These are phyloP conservation scores for Hippasteria phrygiana DNA, from an alignment of 53 echinoderm and acorn worm genomes.

Conservation along the genomic window DNA sequence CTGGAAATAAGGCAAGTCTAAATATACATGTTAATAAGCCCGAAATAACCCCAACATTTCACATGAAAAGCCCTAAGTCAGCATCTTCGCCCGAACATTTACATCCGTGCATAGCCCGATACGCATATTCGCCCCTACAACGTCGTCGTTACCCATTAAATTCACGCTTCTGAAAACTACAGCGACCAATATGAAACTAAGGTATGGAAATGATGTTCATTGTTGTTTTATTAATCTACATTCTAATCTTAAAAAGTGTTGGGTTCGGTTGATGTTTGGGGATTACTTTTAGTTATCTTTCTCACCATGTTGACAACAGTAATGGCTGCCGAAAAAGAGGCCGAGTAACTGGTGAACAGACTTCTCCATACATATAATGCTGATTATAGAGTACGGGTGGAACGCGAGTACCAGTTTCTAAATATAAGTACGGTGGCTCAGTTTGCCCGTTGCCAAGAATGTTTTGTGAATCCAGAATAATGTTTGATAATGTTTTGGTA, in stretches of 20 bases:
- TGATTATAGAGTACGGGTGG: too few species aligned
- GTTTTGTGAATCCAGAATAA: too few species aligned
- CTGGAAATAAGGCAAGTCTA: too few species aligned
- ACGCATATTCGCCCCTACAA: neutral
- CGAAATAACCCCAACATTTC: too few species aligned
- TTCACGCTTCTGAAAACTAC: neutral
- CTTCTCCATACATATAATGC: neutral
- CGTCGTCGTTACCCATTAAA: neutral
- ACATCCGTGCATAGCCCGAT: neutral
- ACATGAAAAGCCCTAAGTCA: too few species aligned
- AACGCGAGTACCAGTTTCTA: constrained; percentile 25
- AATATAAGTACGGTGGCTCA: constrained; percentile 13
- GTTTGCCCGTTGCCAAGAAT: neutral
- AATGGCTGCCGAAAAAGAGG: constrained; percentile 43
- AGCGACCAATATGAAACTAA: neutral
- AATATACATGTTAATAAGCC: too few species aligned
- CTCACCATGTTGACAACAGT: constrained; percentile 55
- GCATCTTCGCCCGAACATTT: too few species aligned
- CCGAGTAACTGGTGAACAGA: constrained; percentile 1
- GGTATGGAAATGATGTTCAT: neutral
- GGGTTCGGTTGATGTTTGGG: constrained; percentile 37
- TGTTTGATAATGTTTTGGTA: too few species aligned
- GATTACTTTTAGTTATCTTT: neutral
- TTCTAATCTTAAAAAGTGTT: neutral
- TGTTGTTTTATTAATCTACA: neutral